These are phyloP conservation scores for Amaurobius ferox DNA, from an alignment of 2,888 invertebrate genomes.

Conservation along the genomic window DNA sequence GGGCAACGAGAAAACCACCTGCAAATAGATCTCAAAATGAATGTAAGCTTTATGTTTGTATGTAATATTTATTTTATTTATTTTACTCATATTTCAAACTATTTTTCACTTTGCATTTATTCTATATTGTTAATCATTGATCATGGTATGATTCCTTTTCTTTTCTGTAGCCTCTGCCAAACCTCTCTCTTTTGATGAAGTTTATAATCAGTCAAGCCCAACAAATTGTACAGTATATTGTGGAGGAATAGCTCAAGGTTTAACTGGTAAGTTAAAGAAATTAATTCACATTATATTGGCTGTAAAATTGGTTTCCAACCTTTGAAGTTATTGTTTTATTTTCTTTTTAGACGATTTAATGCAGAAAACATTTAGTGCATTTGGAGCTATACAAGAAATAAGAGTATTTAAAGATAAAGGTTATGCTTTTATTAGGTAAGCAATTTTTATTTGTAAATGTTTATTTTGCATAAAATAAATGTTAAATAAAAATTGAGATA, in stretches of 20 bases:
- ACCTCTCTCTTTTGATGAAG: conserved; percentile 96
- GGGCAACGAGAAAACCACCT: conserved; percentile 97
- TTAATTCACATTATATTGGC: no score
- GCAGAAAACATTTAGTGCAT: conserved; percentile 95
- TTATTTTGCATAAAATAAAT: no score
- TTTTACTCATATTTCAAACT: neutral
- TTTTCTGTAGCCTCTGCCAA: conserved; percentile 85
- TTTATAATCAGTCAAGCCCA: conserved; percentile 97
- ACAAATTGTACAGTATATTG: conserved; percentile 99
- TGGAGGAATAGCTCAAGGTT: conserved; percentile 95
- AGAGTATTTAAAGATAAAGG: conserved; percentile 99
- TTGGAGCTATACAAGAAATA: conserved; percentile 97
- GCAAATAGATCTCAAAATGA: conserved; percentile 81
- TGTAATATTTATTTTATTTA: no score
- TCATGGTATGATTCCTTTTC: conserved; percentile 80
- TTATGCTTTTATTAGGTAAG: conserved; percentile 91
- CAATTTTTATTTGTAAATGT: neutral
- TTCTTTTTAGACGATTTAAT: conserved; percentile 90
- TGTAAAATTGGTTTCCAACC: no score
- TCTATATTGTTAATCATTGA: no score
- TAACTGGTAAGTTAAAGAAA: conserved; percentile 79
- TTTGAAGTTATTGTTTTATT: no score
- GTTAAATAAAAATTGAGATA: no score
- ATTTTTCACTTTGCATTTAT: conserved; percentile 20
- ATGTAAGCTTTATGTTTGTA: conserved; percentile 78